Evolutionary conservation across 1,140 invertebrate species (phyloP), one percentile per base, ranked within the genome.

Genomic region (Lordiphosa clarofinis): DNA sequence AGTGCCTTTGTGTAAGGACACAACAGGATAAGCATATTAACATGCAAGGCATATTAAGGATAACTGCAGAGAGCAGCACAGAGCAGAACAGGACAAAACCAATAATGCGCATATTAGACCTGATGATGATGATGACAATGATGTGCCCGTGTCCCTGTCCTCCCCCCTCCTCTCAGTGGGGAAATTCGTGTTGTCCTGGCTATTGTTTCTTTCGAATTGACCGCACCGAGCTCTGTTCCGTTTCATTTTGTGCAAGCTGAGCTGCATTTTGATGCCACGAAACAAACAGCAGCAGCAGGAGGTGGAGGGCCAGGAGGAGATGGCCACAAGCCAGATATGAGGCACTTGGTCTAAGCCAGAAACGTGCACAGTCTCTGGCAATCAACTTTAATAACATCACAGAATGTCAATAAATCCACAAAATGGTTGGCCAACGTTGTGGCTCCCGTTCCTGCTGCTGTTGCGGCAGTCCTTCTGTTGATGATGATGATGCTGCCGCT

Each of bases 331-430:
- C 38, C 48, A 35, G 24, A 42, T 35, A 55, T 54, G 40, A 43
- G 11, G 68, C 68, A 64, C 68, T 81, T 68, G 39, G 67, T 65
- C 78, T 81, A 82, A 81, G 63, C 72, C 78, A 76, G 72, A 69
- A 81, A 81, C 76, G 78, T 81, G 76, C 76, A 60, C 76, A 76
- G 76, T 75, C 78, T 69, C 72, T 81, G 71, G 79, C 79, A 84
- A 84, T 84, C 79, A 84, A 84, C 79, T 86, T 84, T 84, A 84
- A 84, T 86, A 84, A 86, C 79, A 84, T 84, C 79, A 84, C 79
- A 84, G 79, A 84, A 84, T 84, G 79, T 84, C 79, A 84, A 84
- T 84, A 84, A 84, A 84, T 84, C 79, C 79, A 79, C 70, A 86
- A 74, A 84, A 84, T 78, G 73, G 62, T 74, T 67, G 49, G 40